These are phyloP conservation scores for Ciconia maguari DNA, from an alignment of 2,113 vertebrate species.

Conservation along the genomic window DNA sequence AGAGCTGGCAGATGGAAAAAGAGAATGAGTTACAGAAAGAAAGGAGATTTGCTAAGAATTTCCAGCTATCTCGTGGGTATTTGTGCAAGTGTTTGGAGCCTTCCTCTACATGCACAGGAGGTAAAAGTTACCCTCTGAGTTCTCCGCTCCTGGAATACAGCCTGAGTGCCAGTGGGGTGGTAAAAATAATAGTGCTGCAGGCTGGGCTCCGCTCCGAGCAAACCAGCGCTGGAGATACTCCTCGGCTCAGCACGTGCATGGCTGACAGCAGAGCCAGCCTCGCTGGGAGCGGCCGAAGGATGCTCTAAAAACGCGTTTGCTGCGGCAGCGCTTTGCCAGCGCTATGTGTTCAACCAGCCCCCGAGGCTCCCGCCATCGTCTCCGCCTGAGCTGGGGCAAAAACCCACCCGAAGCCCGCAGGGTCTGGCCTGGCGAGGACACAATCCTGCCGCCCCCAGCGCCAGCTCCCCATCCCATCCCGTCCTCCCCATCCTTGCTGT, in stretches of 20 bases:
- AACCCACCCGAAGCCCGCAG: rapidly evolving
- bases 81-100: neutral
- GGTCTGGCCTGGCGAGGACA: neutral
- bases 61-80: neutral
- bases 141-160: neutral
- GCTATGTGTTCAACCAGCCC: neutral
- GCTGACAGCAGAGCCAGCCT: neutral
- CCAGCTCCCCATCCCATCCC: neutral
- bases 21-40: neutral
- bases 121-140: neutral
- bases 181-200: neutral
- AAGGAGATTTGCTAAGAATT: neutral
- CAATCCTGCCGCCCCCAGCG: rapidly evolving
- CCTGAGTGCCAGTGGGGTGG: neutral
- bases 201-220: neutral
- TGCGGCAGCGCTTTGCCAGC: neutral
- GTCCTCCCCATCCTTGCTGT: neutral
- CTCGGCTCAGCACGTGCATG: neutral
- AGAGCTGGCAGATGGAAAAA: neutral
- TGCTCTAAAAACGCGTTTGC: neutral
- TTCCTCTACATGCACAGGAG: neutral
- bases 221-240: neutral
- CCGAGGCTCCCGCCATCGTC: neutral
- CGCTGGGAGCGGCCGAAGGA: rapidly evolving
- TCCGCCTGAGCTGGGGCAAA: neutral